These are phyloP conservation scores for Chloropsis cyanopogon DNA, from an alignment of 2,113 vertebrate species.

Conservation along the genomic window DNA sequence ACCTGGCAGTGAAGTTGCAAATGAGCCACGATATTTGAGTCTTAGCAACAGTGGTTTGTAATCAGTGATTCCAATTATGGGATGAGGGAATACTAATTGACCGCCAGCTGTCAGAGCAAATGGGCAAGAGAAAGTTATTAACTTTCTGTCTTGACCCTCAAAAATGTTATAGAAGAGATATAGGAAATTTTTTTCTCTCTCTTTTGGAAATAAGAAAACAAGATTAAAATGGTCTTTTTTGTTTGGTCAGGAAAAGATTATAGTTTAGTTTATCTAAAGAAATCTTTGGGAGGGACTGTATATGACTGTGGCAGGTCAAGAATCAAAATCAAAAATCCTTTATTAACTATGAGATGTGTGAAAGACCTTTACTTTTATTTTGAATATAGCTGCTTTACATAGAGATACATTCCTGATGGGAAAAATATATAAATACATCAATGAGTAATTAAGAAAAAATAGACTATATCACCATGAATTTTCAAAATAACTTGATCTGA, in stretches of 20 bases:
- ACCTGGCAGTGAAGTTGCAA: conserved; percentile 52
- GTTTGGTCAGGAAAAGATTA: neutral
- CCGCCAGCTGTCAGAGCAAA: conserved; percentile 55
- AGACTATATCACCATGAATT: neutral
- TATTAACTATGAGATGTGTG: neutral
- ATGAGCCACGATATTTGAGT: conserved; percentile 39
- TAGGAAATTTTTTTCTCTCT: neutral
- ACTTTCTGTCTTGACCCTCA: conserved; percentile 37
- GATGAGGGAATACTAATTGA: conserved; percentile 53
- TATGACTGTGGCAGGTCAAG: neutral
- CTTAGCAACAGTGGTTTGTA: conserved; percentile 40
- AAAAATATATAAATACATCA: neutral
- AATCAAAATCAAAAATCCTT: neutral
- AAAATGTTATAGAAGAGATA: neutral
- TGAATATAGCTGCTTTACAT: neutral
- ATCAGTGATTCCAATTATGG: conserved; percentile 42
- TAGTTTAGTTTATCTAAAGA: neutral
- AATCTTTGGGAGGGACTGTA: neutral
- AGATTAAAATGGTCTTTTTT: neutral
- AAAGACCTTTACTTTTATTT: neutral
- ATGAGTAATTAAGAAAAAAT: neutral
- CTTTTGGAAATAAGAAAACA: neutral
- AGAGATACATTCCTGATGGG: neutral
- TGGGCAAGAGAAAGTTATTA: conserved; percentile 48
- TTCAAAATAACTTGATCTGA: neutral